Percentiles rank a stretch among this genome's conserved stretches.
These are phyloP conservation scores for Coreius guichenoti DNA, from an alignment of 2,797 vertebrate genomes.

Conservation along the genomic window DNA sequence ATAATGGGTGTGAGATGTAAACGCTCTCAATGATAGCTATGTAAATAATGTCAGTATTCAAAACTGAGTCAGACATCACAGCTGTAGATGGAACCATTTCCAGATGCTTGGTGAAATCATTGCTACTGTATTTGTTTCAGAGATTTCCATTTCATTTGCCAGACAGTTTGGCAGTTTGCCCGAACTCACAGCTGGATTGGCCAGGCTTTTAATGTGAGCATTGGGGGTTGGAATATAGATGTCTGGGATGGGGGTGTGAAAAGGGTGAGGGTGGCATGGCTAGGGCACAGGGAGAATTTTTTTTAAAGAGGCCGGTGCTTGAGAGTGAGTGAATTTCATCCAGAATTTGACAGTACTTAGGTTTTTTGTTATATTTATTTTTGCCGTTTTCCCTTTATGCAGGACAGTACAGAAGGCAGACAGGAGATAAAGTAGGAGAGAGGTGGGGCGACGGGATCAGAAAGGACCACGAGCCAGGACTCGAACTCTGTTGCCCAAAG, in stretches of 20 bases:
- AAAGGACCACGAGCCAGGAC: not conserved
- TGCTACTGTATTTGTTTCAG: conserved; percentile 50
- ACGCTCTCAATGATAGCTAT: conserved; percentile 43
- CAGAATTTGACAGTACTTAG: not conserved
- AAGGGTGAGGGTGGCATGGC: conserved; percentile 35
- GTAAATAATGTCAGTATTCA: conserved; percentile 1
- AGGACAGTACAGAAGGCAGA: not conserved
- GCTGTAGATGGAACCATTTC: conserved; percentile 7
- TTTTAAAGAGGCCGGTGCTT: not conserved
- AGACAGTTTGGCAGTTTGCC: conserved; percentile 69
- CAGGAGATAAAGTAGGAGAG: not conserved
- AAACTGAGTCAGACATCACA: not conserved
- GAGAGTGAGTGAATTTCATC: not conserved
- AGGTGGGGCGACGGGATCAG: not conserved
- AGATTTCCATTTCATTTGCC: conserved; percentile 53
- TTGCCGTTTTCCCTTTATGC: not conserved
- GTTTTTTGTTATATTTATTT: not conserved
- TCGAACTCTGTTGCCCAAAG: not conserved
- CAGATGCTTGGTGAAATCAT: conserved; percentile 35
- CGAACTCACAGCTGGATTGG: conserved; percentile 75
- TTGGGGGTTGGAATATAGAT: conserved; percentile 32
- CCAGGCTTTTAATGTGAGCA: conserved; percentile 55
- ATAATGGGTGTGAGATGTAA: conserved; percentile 41
- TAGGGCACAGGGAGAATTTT: conserved; percentile 5
- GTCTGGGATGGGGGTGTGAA: conserved; percentile 43